Percentiles rank a stretch among this genome's conserved stretches.
Evolutionary conservation across 2,888 invertebrate genomes (phyloP).

Genomic region (Harpalus rufipes): DNA sequence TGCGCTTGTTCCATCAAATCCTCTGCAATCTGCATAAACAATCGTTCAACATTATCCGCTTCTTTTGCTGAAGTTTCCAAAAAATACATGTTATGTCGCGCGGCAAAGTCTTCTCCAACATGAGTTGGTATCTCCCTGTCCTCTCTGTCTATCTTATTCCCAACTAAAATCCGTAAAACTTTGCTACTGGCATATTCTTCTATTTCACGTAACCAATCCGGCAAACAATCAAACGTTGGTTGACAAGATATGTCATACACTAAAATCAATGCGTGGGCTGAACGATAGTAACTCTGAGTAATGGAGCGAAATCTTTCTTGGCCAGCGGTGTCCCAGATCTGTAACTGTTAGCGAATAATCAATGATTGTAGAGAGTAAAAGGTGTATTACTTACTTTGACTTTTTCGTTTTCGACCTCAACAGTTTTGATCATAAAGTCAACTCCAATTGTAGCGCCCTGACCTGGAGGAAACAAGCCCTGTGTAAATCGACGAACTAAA

Average conservation of each 20-base stretch:
- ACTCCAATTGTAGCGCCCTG: constrained; percentile 99
- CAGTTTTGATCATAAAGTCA: constrained; percentile 99
- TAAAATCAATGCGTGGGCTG: constrained; percentile 97
- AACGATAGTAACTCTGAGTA: constrained; percentile 98
- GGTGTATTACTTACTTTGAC: constrained; percentile 84
- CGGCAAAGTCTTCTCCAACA: constrained; percentile 97
- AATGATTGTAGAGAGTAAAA: not conserved
- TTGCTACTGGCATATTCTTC: constrained; percentile 98
- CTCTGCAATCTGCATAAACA: constrained; percentile 98
- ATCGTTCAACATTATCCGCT: constrained; percentile 96
- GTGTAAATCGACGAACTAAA: constrained; percentile 96
- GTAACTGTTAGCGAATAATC: constrained; percentile 82
- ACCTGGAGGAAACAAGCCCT: constrained; percentile 98
- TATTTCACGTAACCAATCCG: constrained; percentile 98
- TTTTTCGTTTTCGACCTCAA: constrained; percentile 97
- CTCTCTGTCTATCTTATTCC: constrained; percentile 98
- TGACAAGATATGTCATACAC: constrained; percentile 99
- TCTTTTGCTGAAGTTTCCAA: constrained; percentile 98
- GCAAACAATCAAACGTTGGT: constrained; percentile 97
- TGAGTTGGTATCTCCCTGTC: constrained; percentile 96
- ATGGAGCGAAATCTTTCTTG: constrained; percentile 98
- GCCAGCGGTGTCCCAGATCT: constrained; percentile 99
- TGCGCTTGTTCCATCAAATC: constrained; percentile 95
- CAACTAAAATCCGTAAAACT: constrained; percentile 95
- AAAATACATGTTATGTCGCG: constrained; percentile 97